These are phyloP conservation scores for Chloroceryle inda DNA, from an alignment of 2,797 vertebrate genomes.

Conservation along the genomic window DNA sequence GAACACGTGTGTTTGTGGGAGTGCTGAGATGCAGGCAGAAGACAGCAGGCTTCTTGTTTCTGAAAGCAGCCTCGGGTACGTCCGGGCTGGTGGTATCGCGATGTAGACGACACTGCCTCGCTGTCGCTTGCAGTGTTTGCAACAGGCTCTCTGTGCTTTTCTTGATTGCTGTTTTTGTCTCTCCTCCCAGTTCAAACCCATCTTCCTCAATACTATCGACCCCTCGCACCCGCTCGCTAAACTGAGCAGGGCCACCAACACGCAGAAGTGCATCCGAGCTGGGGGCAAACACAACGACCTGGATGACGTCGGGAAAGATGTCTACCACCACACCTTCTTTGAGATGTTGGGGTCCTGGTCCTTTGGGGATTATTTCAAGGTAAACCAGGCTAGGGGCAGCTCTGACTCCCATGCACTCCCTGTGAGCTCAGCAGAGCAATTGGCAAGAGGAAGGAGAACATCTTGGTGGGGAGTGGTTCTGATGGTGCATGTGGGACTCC, in stretches of 20 bases:
- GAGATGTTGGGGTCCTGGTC: slow-evolving; percentile 99
- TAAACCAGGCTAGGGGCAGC: slow-evolving; percentile 49
- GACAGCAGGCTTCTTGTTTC: background rate
- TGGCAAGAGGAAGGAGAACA: background rate
- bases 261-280: slow-evolving; percentile 97
- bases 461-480: background rate
- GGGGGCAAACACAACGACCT: slow-evolving; percentile 98
- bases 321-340: slow-evolving; percentile 99
- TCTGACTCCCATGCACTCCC: background rate
- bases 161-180: background rate
- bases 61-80: rapidly evolving
- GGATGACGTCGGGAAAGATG: slow-evolving; percentile 98
- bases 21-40: background rate
- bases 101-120: rapidly evolving
- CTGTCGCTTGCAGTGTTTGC: background rate
- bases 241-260: slow-evolving; percentile 93
- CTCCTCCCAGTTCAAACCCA: slow-evolving; percentile 92
- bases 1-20: rapidly evolving
- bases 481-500: background rate
- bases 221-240: slow-evolving; percentile 95
- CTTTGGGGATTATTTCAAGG: slow-evolving; percentile 99
- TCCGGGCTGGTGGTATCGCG: background rate
- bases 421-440: background rate
- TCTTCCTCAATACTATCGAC: slow-evolving; percentile 98
- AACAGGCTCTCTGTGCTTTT: background rate